These are phyloP conservation scores for Neomorphus geoffroyi DNA, from an alignment of 2,797 vertebrate species.

Conservation along the genomic window DNA sequence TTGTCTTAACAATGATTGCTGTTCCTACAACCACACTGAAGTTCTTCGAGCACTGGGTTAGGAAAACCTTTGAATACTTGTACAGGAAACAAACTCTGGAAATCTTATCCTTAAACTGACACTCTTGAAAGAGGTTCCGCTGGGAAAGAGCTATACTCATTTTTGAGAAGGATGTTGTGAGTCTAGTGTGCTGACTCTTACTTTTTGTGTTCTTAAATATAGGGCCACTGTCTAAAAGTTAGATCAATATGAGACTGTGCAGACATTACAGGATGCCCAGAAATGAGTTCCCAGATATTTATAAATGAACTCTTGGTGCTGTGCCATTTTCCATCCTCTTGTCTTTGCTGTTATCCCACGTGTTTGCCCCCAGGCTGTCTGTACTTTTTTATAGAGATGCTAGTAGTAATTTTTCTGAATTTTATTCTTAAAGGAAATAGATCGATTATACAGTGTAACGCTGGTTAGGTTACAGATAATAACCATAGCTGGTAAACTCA, in stretches of 20 bases:
- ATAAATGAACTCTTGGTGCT: not conserved
- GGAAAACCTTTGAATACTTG: not conserved
- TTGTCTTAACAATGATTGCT: not conserved
- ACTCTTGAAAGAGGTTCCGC: conserved; percentile 26
- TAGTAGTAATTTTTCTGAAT: conserved; percentile 25
- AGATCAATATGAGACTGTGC: not conserved
- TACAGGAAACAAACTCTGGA: not conserved
- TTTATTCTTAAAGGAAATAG: conserved; percentile 26
- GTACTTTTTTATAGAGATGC: not conserved
- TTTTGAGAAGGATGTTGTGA: not conserved
- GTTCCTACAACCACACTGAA: not conserved
- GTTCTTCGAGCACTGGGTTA: not conserved
- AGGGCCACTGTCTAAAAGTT: conserved; percentile 1
- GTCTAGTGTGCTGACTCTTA: conserved; percentile 1
- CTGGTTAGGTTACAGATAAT: conserved; percentile 31
- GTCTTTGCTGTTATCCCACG: conserved; percentile 4
- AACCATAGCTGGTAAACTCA: conserved; percentile 14
- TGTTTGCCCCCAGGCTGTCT: conserved; percentile 15
- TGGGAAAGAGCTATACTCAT: conserved; percentile 13
- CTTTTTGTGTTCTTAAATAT: conserved; percentile 33
- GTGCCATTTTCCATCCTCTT: conserved; percentile 37
- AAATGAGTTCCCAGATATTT: conserved; percentile 37
- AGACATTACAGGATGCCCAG: not conserved
- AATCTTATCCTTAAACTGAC: not conserved
- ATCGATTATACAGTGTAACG: not conserved